These are phyloP conservation scores for Episyrphus balteatus DNA, from an alignment of 1,140 invertebrate species.

Conservation along the genomic window DNA sequence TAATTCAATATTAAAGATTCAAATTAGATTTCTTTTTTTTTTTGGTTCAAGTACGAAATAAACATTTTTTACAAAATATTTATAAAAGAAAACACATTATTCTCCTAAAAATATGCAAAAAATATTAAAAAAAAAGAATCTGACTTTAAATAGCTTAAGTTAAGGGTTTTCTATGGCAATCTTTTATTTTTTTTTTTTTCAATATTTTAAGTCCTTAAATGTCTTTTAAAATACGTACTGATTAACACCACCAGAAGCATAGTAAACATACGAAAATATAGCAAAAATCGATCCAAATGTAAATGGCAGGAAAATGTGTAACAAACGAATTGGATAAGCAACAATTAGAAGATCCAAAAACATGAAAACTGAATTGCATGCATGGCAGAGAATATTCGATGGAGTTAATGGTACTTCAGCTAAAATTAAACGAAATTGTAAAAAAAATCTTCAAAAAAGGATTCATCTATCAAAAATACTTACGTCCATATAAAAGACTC, in stretches of 20 bases:
- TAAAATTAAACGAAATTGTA: conserved; percentile 2
- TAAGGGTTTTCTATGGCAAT: too few species aligned
- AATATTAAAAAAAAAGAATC: too few species aligned
- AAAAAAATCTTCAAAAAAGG: background rate
- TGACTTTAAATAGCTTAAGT: too few species aligned
- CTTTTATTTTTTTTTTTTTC: too few species aligned
- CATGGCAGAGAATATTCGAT: conserved; percentile 61
- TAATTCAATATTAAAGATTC: conserved; percentile 10
- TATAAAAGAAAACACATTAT: too few species aligned
- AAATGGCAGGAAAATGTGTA: conserved; percentile 58
- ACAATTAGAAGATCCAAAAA: conserved; percentile 58
- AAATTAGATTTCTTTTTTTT: background rate
- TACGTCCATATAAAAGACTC: conserved; percentile 45
- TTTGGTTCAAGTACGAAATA: too few species aligned
- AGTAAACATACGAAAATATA: conserved; percentile 63
- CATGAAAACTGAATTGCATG: conserved; percentile 61
- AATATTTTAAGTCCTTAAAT: too few species aligned
- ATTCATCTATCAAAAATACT: conserved; percentile 4
- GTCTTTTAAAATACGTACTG: conserved; percentile 34
- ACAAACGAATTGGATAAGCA: conserved; percentile 53
- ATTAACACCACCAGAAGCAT: conserved; percentile 54
- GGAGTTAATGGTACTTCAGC: conserved; percentile 30
- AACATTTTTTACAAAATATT: too few species aligned
- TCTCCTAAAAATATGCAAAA: too few species aligned
- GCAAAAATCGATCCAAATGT: conserved; percentile 50